phyloP scores from a whole-genome alignment of 2,888 invertebrate genomes.

The Eurytoma californica region DNA sequence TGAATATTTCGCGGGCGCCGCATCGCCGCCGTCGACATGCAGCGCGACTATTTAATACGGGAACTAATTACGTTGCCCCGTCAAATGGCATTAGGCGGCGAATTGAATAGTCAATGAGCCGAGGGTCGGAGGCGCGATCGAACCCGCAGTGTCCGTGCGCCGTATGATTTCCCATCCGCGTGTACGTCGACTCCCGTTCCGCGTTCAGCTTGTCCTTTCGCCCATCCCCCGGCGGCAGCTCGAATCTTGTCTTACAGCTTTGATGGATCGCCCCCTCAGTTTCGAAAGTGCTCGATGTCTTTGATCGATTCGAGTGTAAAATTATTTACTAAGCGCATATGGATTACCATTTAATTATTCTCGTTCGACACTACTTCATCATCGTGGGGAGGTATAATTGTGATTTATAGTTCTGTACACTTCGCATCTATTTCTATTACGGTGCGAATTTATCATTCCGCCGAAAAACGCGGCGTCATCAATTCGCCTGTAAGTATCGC shows the following conservation, averaged over 20 bases:
- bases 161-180: not conserved
- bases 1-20: not conserved
- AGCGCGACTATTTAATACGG: conserved; percentile 42
- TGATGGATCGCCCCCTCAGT: no score
- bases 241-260: not conserved
- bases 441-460: no score
- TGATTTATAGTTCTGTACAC: not conserved
- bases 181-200: no score
- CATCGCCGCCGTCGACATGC: not conserved
- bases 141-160: not conserved
- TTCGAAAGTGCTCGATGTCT: no score
- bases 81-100: conserved; percentile 46
- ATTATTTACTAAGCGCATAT: no score
- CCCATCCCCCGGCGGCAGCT: no score
- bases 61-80: conserved; percentile 50
- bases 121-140: conserved; percentile 15
- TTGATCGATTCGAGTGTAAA: no score
- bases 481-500: not conserved
- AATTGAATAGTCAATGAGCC: conserved; percentile 55
- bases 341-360: no score
- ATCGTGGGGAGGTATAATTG: not conserved
- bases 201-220: no score
- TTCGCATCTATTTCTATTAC: no score
- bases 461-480: not conserved
- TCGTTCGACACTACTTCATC: not conserved